These are phyloP conservation scores for Macropis europaea DNA, from an alignment of 2,888 invertebrate species.

Conservation along the genomic window DNA sequence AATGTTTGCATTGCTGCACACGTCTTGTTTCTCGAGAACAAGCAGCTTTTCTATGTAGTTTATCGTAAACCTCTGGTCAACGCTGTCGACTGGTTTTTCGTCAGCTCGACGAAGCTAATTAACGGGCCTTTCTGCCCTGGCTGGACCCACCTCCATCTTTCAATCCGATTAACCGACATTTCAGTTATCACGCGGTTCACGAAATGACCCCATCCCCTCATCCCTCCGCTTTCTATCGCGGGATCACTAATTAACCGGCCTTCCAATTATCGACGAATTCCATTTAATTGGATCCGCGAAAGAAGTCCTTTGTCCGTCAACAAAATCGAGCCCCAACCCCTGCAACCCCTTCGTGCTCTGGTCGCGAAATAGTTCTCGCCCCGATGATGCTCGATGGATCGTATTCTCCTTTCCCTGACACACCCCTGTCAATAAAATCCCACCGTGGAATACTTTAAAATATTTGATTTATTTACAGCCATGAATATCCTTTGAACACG, in stretches of 20 bases:
- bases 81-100: slow-evolving; percentile 7
- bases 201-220: slow-evolving; percentile 9
- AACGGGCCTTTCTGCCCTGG: slow-evolving; percentile 5
- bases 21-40: too few relatives aligned
- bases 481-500: too few relatives aligned
- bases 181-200: slow-evolving; percentile 36
- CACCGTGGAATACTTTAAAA: too few relatives aligned
- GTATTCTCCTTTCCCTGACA: too few relatives aligned
- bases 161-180: slow-evolving; percentile 30
- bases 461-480: too few relatives aligned
- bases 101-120: slow-evolving; percentile 14
- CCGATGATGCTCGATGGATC: neutral
- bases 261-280: slow-evolving; percentile 50
- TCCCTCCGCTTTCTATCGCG: neutral
- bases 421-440: too few relatives aligned
- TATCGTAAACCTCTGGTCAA: slow-evolving; percentile 50
- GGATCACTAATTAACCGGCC: slow-evolving; percentile 39
- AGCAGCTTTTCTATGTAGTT: slow-evolving; percentile 52
- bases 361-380: slow-evolving; percentile 10
- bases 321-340: slow-evolving; percentile 6
- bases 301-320: slow-evolving; percentile 31
- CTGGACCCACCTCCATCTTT: neutral
- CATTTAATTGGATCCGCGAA: slow-evolving; percentile 45
- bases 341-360: neutral
- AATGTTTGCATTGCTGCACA: too few relatives aligned